A percentile compares a stretch with the other conserved stretches of the same genome.
Evolutionary conservation across 2,797 vertebrate species (phyloP).

Genomic region (Melanotaenia parkinsoni): DNA sequence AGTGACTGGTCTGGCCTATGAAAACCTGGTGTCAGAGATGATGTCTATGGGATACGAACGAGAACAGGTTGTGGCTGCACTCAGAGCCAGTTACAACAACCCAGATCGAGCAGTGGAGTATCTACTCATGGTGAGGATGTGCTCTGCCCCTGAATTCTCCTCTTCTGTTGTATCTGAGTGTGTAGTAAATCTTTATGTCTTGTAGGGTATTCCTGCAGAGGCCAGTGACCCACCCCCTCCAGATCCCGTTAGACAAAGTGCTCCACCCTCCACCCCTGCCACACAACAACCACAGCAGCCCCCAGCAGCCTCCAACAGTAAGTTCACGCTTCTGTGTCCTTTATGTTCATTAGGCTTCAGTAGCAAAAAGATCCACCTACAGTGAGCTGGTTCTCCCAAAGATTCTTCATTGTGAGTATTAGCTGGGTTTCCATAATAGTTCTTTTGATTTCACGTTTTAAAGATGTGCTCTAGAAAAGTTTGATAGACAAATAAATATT

Average conservation of each 20-base stretch:
- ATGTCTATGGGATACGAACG: constrained; percentile 86
- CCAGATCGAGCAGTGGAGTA: constrained; percentile 86
- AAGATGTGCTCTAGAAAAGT: not conserved
- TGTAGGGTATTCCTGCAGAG: constrained; percentile 80
- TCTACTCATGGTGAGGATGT: constrained; percentile 80
- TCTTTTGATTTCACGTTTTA: not conserved
- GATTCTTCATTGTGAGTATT: not conserved
- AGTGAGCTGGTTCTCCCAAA: not conserved
- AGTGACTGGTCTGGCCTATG: constrained; percentile 86
- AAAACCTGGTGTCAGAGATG: constrained; percentile 85
- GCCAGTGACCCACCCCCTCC: constrained; percentile 68
- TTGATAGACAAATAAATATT: not conserved
- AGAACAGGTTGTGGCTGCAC: constrained; percentile 81
- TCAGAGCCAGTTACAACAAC: constrained; percentile 85
- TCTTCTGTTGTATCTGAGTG: not conserved
- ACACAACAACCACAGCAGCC: constrained; percentile 63
- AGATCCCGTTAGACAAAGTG: constrained; percentile 64
- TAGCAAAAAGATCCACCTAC: not conserved
- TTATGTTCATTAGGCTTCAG: no score
- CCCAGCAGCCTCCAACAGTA: constrained; percentile 64
- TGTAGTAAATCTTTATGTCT: constrained; percentile 29
- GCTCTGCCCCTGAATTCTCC: not conserved
- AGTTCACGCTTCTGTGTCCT: constrained; percentile 26
- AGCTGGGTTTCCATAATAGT: not conserved
- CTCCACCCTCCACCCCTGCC: constrained; percentile 34